Evolutionary conservation across 1,140 invertebrate genomes (phyloP), one percentile per base, ranked within the genome.

Genomic region (Aporrectodea caliginosa): DNA sequence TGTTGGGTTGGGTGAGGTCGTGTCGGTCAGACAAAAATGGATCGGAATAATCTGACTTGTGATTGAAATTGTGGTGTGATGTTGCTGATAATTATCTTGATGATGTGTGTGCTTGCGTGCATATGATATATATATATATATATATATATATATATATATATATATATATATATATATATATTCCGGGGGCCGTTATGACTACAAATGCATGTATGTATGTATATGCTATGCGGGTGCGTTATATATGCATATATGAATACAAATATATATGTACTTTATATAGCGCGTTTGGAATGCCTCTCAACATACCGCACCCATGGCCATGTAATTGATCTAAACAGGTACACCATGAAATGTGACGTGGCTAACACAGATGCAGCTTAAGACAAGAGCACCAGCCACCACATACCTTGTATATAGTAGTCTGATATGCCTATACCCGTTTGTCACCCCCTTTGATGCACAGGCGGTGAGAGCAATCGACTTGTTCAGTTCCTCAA

Each of bases 41-140:
- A n/a, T n/a, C n/a, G n/a, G n/a, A n/a, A n/a, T n/a, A n/a, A n/a
- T n/a, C n/a, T n/a, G n/a, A n/a, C n/a, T n/a, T n/a, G n/a, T n/a
- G n/a, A n/a, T n/a, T n/a, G n/a, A n/a, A n/a, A n/a, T n/a, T n/a
- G n/a, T n/a, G n/a, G n/a, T n/a, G n/a, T n/a, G n/a, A n/a, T n/a
- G n/a, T n/a, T n/a, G n/a, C n/a, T n/a, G n/a, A n/a, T n/a, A n/a
- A n/a, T n/a, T n/a, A n/a, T n/a, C n/a, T n/a, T n/a, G n/a, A n/a
- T n/a, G n/a, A n/a, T n/a, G n/a, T n/a, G n/a, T n/a, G n/a, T n/a
- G n/a, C n/a, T n/a, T n/a, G n/a, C n/a, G n/a, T n/a, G n/a, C n/a
- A n/a, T n/a, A n/a, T n/a, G n/a, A 58, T 58, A 58, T 58, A 58
- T 58, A 58, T 58, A 58, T 58, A 58, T 58, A 58, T 58, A 58